Evolutionary conservation across 2,797 vertebrate species (phyloP), one percentile per base, ranked within the genome.

Genomic region (Synaphobranchus kaupii): DNA sequence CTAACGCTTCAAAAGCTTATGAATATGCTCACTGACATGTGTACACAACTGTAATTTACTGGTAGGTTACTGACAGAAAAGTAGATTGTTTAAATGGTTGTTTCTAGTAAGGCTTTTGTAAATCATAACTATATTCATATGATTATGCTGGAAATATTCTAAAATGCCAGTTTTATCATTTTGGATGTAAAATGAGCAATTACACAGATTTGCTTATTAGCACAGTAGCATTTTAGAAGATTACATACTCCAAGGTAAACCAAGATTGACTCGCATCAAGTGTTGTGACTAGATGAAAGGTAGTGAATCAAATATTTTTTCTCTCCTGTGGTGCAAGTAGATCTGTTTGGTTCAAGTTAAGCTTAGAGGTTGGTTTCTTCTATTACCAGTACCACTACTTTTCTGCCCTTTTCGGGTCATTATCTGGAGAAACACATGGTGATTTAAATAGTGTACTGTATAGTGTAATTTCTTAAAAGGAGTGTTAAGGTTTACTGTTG

Each of bases 201-300:
- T 73, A 34, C 12, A 28, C 68, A 73, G 68, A 73, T 71, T 71
- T 71, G 68, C 68, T 31, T 71, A 71, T 73, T 73, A 73, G 68
- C 68, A 73, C 28, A 73, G 68, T 73, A 73, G 68, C 34, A 73
- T 31, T 31, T 73, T 73, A 73, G 68, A 20, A 73, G 34, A 73
- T 1, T 31, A 31, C 3, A 73, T 73, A 34, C 68, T 34, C 68
- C 31, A 73, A 73, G 28, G 68, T 73, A 73, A 73, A 73, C n/a
- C 39, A 39, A 39, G 39, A 4, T 39, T 73, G 28, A 73, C 68
- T 73, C 68, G 6, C 28, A 73, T 39, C 31, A 31, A 28, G 68
- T 73, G 68, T 73, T 34, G 68, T 39, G 31, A 73, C 68, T 20
- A 73, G 68, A 9, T 73, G 31, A 73, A 28, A 39, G 28, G 68